Percentiles rank a stretch among this genome's conserved stretches.
phyloP scores from a whole-genome alignment of 2,113 vertebrate genomes.

The Toxotes chatareus region DNA sequence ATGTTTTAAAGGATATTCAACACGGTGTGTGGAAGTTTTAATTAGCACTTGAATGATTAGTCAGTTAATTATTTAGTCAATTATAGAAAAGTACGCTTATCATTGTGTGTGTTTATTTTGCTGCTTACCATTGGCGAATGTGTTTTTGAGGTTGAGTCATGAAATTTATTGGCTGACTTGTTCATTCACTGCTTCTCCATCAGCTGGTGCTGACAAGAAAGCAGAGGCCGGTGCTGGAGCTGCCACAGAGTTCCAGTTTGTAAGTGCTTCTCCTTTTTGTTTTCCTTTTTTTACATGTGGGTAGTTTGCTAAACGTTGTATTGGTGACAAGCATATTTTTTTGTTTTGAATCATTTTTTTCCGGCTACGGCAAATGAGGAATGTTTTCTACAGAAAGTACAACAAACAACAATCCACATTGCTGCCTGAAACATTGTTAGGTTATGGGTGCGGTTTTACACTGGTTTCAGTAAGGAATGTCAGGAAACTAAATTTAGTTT shows the following conservation, averaged over 20 bases:
- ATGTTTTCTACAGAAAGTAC: background rate
- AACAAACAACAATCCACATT: background rate
- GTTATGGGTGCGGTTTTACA: background rate
- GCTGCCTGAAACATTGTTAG: background rate
- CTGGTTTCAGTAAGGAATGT: conserved; percentile 11
- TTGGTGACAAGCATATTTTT: background rate
- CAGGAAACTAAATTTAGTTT: conserved; percentile 17
- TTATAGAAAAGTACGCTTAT: too few species aligned
- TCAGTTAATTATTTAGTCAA: too few species aligned
- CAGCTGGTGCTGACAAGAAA: conserved; percentile 98
- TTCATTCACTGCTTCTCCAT: background rate
- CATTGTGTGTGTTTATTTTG: background rate
- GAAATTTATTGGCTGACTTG: background rate
- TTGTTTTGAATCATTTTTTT: background rate
- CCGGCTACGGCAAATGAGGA: background rate
- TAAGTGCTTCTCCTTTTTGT: conserved; percentile 84
- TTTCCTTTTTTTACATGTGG: background rate
- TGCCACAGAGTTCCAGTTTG: conserved; percentile 98
- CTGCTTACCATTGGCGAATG: too few species aligned
- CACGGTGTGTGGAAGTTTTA: background rate
- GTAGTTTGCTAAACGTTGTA: background rate
- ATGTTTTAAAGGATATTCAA: too few species aligned
- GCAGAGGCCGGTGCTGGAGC: conserved; percentile 97
- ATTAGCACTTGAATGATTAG: background rate
- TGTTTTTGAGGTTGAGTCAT: background rate